Evolutionary conservation across 2,113 vertebrate genomes (phyloP), one percentile per base, ranked within the genome.

Genomic region (Vidua chalybeata): DNA sequence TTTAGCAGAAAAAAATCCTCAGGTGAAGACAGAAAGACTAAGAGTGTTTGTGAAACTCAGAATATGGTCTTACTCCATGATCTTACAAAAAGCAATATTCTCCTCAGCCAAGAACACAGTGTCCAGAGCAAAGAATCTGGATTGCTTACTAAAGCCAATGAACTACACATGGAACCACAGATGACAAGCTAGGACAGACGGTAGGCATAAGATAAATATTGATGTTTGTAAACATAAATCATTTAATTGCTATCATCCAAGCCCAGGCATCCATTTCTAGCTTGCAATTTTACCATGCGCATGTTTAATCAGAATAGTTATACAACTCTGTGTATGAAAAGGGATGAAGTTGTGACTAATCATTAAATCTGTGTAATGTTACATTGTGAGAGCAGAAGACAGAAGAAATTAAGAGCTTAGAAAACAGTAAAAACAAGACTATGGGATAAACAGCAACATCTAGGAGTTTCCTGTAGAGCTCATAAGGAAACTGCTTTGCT

Each of bases 231-330:
- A 90, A 92, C 68, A 90, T 51, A 94, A 93, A 83, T 93, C 18
- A 95, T 83, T 88, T 91, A 87, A 96, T 89, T 94, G 64, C 48
- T 71, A 84, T 89, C 88, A 90, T 81, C 89, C 90, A 90, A 95
- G 56, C 63, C 72, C 73, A 89, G 89, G 81, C 55, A 92, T 86
- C 43, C 76, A 66, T 78, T 93, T 26, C 64, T 24, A 84, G 43
- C 39, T 67, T 63, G 76, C 88, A 90, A 31, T 86, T 95, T 93
- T 80, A 71, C 33, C 73, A 71, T 31, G 55, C 1, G 33, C 80
- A 63, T 81, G 55, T 83, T 88, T 94, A 94, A 90, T 78, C 81
- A 88, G 76, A 37, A 45, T 24, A 80, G 76, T 88, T 93, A 86
- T 28, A 90, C 63, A 93, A 86, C 37, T 73, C 17, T 15, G 15